Evolutionary conservation across 2,113 vertebrate species (phyloP), one percentile per base, ranked within the genome.

Genomic region (Labrus mixtus): DNA sequence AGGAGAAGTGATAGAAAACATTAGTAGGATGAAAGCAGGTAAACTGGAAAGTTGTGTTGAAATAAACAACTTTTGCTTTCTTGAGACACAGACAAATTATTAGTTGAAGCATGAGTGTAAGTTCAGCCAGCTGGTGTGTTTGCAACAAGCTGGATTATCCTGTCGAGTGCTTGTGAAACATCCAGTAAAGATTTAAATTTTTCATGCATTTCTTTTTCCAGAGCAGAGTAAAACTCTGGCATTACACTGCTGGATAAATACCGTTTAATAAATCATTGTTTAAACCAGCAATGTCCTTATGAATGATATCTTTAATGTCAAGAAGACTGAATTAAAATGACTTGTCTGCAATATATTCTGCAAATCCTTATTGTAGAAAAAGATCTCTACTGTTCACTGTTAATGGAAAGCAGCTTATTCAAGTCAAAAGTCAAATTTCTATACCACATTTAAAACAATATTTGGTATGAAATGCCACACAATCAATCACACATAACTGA

Each of bases 1-100:
- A 82, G 82, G 90, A 92, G 85, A 92, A 90, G 90, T 80, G 82
- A 79, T 84, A 85, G 71, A 90, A 68, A 88, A 89, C 82, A 92
- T 94, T 91, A 93, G 84, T 87, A 83, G 53, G 73, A 66, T 81
- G 66, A 69, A 78, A 73, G 76, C 16, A 50, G 60, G n/a, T n/a
- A 20, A 89, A 84, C 74, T 73, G 79, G 33, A 78, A 67, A 70
- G 75, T 3, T 54, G 54, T 82, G 81, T 43, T 43, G 23, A 68
- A 53, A 74, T 22, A 51, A 70, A 68, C 48, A 76, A 29, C 54
- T 62, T 73, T 73, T 48, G 29, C 61, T 70, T 72, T 67, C 33
- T 68, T 56, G n/a, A 22, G 12, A 77, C 62, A 76, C 25, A 66
- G 63, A 81, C 57, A 64, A 43, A 68, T 73, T 25, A 89, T 91